Percentiles rank a stretch among this genome's conserved stretches.
Conservation (phyloP, 2,888 invertebrate genomes). For the Pyrrhosoma nymphula region DNA sequence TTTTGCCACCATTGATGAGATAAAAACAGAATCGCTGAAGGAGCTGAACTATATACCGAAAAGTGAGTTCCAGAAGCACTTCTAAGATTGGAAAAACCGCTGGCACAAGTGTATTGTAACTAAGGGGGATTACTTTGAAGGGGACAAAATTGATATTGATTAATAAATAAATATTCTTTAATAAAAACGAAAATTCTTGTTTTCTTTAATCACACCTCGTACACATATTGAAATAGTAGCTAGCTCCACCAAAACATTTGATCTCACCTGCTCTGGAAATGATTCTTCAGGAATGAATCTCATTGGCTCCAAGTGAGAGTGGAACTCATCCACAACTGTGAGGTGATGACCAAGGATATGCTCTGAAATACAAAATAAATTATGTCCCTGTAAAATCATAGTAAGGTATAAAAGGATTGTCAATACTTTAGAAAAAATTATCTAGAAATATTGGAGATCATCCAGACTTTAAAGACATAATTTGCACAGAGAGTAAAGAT, state of each 20-base stretch:
- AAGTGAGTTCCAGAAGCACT: too few relatives aligned
- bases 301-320: conserved; percentile 97
- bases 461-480: conserved; percentile 36
- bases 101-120: too few relatives aligned
- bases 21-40: too few relatives aligned
- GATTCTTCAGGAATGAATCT: conserved; percentile 89
- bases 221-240: too few relatives aligned
- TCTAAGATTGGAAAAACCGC: too few relatives aligned
- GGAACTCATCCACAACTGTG: conserved; percentile 93
- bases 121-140: too few relatives aligned
- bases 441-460: background rate
- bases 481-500: background rate
- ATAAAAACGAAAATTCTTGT: too few relatives aligned
- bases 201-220: too few relatives aligned
- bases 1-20: too few relatives aligned
- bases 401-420: conserved; percentile 69
- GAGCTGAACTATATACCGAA: too few relatives aligned
- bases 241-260: background rate
- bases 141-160: too few relatives aligned
- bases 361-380: conserved; percentile 80
- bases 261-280: conserved; percentile 87
- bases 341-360: conserved; percentile 90
- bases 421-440: conserved; percentile 29
- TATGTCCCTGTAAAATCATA: background rate
- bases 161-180: too few relatives aligned